Percentiles rank a stretch among this genome's conserved stretches.
phyloP scores from a whole-genome alignment of 2,888 invertebrate genomes.

The Synanthedon tipuliformis region DNA sequence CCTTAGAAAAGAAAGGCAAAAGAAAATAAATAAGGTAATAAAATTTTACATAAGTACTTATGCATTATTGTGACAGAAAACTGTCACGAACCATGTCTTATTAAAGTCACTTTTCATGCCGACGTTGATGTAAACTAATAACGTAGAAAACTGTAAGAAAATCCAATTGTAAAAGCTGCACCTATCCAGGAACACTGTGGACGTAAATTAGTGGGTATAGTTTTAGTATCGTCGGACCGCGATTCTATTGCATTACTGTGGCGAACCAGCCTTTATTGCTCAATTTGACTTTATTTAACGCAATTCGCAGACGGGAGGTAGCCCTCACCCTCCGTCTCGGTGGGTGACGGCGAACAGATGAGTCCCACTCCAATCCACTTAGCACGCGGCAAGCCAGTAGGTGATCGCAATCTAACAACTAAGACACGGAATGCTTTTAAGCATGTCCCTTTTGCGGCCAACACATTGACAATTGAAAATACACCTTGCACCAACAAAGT shows the following conservation, averaged over 20 bases:
- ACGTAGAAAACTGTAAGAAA: background rate
- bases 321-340: slow-evolving; percentile 18
- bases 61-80: no score
- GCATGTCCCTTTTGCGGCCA: background rate
- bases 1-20: no score
- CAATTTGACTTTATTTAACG: slow-evolving; percentile 71
- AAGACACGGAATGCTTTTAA: slow-evolving; percentile 30
- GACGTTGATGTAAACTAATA: background rate
- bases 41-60: no score
- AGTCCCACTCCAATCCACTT: slow-evolving; percentile 67
- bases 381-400: slow-evolving; percentile 50
- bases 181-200: slow-evolving; percentile 5
- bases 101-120: background rate
- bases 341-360: slow-evolving; percentile 63
- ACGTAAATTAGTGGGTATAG: slow-evolving; percentile 52
- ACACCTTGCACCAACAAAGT: background rate
- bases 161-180: background rate
- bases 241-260: slow-evolving; percentile 60
- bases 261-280: slow-evolving; percentile 65
- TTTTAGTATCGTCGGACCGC: slow-evolving; percentile 35
- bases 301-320: slow-evolving; percentile 41
- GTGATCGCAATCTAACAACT: slow-evolving; percentile 44
- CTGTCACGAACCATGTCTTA: no score
- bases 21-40: no score
- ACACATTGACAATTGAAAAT: background rate